Evolutionary conservation across 2,797 vertebrate species (phyloP).

Genomic region (Buphagus erythrorhynchus): DNA sequence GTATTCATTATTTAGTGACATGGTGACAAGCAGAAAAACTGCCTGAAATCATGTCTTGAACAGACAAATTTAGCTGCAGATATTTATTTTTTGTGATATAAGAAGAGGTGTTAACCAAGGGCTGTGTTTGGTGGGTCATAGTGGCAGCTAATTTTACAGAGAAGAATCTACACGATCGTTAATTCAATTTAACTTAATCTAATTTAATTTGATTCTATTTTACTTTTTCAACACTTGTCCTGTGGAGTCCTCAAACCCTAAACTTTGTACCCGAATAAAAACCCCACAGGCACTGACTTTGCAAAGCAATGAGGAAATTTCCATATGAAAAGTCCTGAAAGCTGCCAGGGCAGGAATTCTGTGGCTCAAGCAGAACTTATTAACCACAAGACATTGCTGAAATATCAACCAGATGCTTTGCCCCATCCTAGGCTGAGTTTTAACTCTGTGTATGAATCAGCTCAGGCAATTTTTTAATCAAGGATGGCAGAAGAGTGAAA

Average conservation of each 20-base stretch:
- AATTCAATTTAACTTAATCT: neutral
- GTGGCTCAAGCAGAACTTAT: constrained; percentile 3
- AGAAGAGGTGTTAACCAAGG: neutral
- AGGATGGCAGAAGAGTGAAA: neutral
- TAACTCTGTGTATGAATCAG: neutral
- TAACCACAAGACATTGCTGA: constrained; percentile 43
- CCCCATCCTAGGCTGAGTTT: neutral
- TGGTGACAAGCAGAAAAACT: neutral
- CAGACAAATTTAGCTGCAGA: neutral
- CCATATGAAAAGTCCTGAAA: constrained; percentile 22
- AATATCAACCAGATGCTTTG: constrained; percentile 19
- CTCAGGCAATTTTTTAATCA: neutral
- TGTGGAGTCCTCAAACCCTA: neutral
- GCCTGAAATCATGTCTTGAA: neutral
- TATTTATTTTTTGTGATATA: constrained; percentile 9
- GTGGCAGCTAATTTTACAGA: neutral
- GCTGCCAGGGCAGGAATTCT: constrained; percentile 16
- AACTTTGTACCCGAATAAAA: constrained; percentile 25
- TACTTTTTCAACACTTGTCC: neutral
- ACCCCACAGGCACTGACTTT: neutral
- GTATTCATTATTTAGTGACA: neutral
- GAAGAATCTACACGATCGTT: neutral
- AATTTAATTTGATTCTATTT: neutral
- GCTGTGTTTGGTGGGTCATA: fast-evolving
- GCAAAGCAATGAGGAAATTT: constrained; percentile 32